Base-by-base conservation (phyloP, 2,113 vertebrate species). In the Camelus bactrianus region DNA sequence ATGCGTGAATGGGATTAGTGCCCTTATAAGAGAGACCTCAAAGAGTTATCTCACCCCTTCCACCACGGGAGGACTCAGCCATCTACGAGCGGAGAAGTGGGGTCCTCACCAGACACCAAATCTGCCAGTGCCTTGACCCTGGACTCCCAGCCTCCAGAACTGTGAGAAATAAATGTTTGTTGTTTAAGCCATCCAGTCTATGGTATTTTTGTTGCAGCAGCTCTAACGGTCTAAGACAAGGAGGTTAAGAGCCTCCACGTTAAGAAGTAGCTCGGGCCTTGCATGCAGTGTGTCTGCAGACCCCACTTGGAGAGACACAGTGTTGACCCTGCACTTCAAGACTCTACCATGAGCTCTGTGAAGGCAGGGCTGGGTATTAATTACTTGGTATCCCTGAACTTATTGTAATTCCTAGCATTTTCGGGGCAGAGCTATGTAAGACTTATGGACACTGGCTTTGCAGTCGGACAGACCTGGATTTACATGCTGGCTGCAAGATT, bases 191-290 rank as follows among this genome's bases (percentile, higher is more conserved):
- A 52, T 12, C 42, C 22, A 28, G n/a, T 52, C 62, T 28, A 0
- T 46, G 17, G 15, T 28, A 38, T 38, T 38, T 87, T 65, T 65
- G 46, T 48, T 52, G 11, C 0, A 20, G 38, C 32, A 35, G 2
- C 48, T 46, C 14, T 50, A 67, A 52, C 20, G 8, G 30, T 82
- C 32, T 79, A 15, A 54, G 42, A 70, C 5, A 82, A 67, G 48
- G 19, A 28, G 0, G 0, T 19, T 24, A 8, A 11, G 50, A 54
- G 13, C 3, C 14, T n/a, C 1, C 6, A 2, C 12, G 0, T 15
- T 20, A 32, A n/a, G 70, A 88, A 72, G 38, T 8, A 72, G 28
- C 26, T 46, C 32, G 3, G 22, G 4, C 50, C 22, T 35, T 48
- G 4, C 81, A 22, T 76, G 7, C 16, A 14, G 6, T 26, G 19